These are phyloP conservation scores for Toxostoma redivivum DNA, from an alignment of 2,113 vertebrate species.

Conservation along the genomic window DNA sequence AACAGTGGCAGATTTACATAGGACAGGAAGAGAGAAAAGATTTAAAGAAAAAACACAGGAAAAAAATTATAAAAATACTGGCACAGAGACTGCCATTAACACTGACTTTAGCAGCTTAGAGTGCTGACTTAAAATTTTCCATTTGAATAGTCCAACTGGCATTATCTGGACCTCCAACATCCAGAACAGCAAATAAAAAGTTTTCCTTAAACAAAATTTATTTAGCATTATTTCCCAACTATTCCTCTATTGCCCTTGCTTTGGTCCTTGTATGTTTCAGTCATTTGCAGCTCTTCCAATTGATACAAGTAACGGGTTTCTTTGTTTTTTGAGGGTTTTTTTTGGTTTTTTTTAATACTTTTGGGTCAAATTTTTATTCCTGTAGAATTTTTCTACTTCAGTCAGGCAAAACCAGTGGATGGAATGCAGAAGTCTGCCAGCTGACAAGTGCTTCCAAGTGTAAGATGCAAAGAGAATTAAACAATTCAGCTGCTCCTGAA, in stretches of 20 bases:
- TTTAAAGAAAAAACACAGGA: not conserved
- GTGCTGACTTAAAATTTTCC: not conserved
- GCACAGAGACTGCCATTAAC: not conserved
- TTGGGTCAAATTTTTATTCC: not conserved
- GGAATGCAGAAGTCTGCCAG: not conserved
- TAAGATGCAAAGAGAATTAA: conserved; percentile 39
- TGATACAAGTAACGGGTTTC: not conserved
- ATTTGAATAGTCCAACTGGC: not conserved
- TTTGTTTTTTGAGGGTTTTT: not conserved
- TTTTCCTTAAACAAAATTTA: not conserved
- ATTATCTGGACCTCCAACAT: not conserved
- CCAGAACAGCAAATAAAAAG: not conserved
- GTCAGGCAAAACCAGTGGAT: not conserved
- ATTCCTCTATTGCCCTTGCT: not conserved
- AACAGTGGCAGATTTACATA: not conserved
- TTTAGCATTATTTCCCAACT: not conserved
- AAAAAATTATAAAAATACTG: not conserved
- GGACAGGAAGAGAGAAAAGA: not conserved
- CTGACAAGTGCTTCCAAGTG: not conserved
- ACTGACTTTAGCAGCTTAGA: not conserved
- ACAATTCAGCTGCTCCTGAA: conserved; percentile 15
- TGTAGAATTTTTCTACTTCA: not conserved
- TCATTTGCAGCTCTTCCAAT: not conserved
- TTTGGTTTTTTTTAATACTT: not conserved
- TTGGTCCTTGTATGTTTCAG: not conserved